These are phyloP conservation scores for Campoplex capitator DNA, from an alignment of 2,888 invertebrate genomes.

Conservation along the genomic window DNA sequence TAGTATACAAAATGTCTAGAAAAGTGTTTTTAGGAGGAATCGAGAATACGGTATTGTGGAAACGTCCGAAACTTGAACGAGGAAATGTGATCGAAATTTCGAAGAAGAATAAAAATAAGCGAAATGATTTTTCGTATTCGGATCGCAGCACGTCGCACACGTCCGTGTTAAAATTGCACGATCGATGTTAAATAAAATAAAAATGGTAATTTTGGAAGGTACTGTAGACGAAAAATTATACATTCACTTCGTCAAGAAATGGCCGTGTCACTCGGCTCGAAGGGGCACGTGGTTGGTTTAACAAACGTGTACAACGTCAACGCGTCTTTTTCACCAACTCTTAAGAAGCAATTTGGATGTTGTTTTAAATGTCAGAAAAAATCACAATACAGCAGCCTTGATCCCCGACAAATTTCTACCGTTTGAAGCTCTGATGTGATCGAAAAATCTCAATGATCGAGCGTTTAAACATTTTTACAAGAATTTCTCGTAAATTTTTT, in stretches of 20 bases:
- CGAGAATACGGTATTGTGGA: background rate
- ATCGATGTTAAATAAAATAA: background rate
- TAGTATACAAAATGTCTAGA: background rate
- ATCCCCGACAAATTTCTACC: background rate
- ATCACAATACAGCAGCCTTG: background rate
- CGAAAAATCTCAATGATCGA: background rate
- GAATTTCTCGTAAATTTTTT: constrained; percentile 12
- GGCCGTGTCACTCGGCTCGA: constrained; percentile 47
- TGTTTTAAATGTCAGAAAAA: constrained; percentile 4
- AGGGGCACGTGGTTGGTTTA: constrained; percentile 63
- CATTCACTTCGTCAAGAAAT: constrained; percentile 38
- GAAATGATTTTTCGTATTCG: too few relatives aligned
- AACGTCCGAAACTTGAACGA: background rate
- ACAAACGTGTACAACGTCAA: constrained; percentile 36
- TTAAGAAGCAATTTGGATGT: background rate
- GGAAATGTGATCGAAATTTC: background rate
- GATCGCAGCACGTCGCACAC: background rate
- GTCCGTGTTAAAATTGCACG: background rate
- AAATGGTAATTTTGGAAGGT: constrained; percentile 19
- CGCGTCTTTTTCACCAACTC: background rate
- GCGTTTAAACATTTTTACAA: background rate
- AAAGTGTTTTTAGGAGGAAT: background rate
- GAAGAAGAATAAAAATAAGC: background rate
- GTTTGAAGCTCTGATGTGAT: background rate
- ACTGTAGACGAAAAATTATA: constrained; percentile 37